These are phyloP conservation scores for Ceuthmochares aereus DNA, from an alignment of 2,113 vertebrate species.

Conservation along the genomic window DNA sequence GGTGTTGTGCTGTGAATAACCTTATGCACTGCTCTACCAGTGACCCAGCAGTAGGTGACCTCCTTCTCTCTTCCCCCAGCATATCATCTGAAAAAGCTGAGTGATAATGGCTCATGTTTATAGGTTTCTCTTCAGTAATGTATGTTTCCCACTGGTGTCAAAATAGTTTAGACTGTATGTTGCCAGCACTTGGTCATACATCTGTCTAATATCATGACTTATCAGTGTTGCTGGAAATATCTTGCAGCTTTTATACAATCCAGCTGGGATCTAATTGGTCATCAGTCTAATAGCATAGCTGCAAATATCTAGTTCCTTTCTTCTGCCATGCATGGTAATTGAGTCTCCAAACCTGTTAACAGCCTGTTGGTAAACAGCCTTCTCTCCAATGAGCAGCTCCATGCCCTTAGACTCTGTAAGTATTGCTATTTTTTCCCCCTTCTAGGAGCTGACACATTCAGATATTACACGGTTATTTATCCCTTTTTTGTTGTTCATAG, in stretches of 20 bases:
- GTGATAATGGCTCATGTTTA: background rate
- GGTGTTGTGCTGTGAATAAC: background rate
- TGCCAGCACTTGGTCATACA: background rate
- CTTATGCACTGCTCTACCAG: background rate
- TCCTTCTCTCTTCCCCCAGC: background rate
- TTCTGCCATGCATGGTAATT: background rate
- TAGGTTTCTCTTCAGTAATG: background rate
- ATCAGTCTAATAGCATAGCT: slow-evolving; percentile 2
- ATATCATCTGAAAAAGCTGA: background rate
- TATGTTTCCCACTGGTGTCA: background rate
- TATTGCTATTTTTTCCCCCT: background rate
- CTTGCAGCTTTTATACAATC: slow-evolving; percentile 16
- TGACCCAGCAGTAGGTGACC: background rate
- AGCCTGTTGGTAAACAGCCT: background rate
- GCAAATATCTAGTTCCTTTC: background rate
- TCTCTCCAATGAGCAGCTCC: background rate
- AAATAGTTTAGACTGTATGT: background rate
- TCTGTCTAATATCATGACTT: background rate
- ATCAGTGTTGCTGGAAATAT: background rate
- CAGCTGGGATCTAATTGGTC: slow-evolving; percentile 8
- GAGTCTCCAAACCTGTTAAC: slow-evolving; percentile 9
- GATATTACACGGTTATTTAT: background rate
- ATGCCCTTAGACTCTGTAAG: background rate
- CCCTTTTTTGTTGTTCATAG: background rate
- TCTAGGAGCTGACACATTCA: background rate